phyloP scores from a whole-genome alignment of 2,888 invertebrate species.

The Pyrrhosoma nymphula region DNA sequence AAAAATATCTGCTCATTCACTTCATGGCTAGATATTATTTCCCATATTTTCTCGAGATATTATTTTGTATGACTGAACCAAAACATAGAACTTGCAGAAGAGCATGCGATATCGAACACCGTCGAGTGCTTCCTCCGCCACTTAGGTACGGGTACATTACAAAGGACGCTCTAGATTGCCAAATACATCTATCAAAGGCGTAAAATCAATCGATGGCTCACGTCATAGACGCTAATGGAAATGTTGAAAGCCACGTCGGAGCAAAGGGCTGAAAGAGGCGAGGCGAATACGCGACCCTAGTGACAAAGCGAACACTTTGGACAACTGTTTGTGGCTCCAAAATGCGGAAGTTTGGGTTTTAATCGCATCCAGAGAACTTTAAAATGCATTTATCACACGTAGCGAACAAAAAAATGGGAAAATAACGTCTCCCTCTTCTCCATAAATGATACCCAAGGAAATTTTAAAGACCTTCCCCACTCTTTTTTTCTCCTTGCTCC shows the following conservation, averaged over 20 bases:
- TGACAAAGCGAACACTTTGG: not conserved
- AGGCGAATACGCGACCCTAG: not conserved
- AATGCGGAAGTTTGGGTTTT: not conserved
- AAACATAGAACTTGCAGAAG: no score
- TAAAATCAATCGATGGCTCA: not conserved
- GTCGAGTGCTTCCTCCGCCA: no score
- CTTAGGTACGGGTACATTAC: not conserved
- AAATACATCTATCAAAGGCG: not conserved
- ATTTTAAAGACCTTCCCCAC: not conserved
- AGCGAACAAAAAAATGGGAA: not conserved
- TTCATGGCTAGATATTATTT: no score
- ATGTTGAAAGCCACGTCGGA: not conserved
- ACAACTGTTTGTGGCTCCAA: not conserved
- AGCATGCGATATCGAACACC: no score
- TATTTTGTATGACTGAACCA: no score
- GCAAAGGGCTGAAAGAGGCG: not conserved
- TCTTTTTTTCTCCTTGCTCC: not conserved
- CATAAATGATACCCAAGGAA: not conserved
- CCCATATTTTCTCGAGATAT: no score
- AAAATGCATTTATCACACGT: not conserved
- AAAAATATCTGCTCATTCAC: no score
- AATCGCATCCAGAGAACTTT: not conserved
- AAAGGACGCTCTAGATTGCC: not conserved
- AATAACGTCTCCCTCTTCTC: not conserved
- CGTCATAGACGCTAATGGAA: not conserved